Percentiles rank a stretch among this genome's conserved stretches.
These are phyloP conservation scores for Meleagris gallopavo DNA, from an alignment of 2,113 vertebrate species.

Conservation along the genomic window DNA sequence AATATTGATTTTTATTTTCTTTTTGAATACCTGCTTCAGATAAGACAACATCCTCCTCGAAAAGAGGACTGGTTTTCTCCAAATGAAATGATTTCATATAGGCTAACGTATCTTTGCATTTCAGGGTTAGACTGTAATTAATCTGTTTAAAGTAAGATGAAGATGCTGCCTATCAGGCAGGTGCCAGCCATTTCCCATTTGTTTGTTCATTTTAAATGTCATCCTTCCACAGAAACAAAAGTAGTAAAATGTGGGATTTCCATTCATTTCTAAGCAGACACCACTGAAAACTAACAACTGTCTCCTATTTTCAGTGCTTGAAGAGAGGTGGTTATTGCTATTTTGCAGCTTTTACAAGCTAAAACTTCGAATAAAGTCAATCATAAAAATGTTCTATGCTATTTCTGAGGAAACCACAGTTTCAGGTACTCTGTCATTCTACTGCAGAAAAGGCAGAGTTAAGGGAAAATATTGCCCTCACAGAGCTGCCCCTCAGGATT, in stretches of 20 bases:
- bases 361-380: neutral
- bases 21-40: neutral
- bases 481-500: neutral
- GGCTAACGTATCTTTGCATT: rapidly evolving
- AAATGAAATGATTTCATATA: neutral
- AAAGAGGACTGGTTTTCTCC: neutral
- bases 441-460: neutral
- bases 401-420: constrained; percentile 7
- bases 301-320: constrained; percentile 45
- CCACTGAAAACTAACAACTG: neutral
- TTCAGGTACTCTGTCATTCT: neutral
- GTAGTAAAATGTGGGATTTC: neutral
- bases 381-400: constrained; percentile 1
- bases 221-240: neutral
- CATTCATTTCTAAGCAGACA: constrained; percentile 50
- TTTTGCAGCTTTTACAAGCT: constrained; percentile 20
- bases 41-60: neutral
- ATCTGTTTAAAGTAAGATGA: neutral
- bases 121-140: neutral
- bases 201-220: neutral
- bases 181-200: neutral
- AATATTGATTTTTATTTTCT: neutral
- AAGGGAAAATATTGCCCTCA: neutral
- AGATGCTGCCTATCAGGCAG: neutral
- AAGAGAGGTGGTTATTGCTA: constrained; percentile 55